phyloP scores from a whole-genome alignment of 92 coral and sea anemone genomes.

The Paramuricea clavata region DNA sequence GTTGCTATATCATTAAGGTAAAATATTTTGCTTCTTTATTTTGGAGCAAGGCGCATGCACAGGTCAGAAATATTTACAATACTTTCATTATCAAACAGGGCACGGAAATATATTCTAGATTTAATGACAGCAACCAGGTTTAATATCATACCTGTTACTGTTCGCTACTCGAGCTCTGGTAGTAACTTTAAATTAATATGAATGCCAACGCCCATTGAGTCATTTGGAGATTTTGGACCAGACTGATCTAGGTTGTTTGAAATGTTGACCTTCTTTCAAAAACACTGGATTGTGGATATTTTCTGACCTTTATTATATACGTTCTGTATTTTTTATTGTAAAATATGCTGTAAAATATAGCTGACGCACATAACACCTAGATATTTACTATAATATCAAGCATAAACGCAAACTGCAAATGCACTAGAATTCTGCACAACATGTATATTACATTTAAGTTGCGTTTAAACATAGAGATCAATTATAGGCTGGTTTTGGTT shows the following conservation, averaged over 20 bases:
- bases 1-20: not conserved
- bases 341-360: not conserved
- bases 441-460: not conserved
- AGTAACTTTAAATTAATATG: no score
- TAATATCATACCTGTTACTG: no score
- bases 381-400: not conserved
- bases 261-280: not conserved
- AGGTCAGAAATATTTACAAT: not conserved
- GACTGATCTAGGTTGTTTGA: no score
- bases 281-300: not conserved
- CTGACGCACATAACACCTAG: not conserved
- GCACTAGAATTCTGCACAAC: not conserved
- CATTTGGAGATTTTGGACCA: no score
- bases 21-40: constrained; percentile 1
- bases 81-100: not conserved
- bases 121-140: no score
- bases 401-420: not conserved
- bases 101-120: not conserved
- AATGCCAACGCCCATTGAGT: no score
- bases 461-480: not conserved
- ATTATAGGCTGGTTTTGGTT: no score
- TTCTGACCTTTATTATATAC: not conserved
- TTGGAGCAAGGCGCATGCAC: not conserved
- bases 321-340: not conserved
- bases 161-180: no score